These are phyloP conservation scores for Subanguina moxae DNA, from an alignment of 1,140 invertebrate genomes.

Conservation along the genomic window DNA sequence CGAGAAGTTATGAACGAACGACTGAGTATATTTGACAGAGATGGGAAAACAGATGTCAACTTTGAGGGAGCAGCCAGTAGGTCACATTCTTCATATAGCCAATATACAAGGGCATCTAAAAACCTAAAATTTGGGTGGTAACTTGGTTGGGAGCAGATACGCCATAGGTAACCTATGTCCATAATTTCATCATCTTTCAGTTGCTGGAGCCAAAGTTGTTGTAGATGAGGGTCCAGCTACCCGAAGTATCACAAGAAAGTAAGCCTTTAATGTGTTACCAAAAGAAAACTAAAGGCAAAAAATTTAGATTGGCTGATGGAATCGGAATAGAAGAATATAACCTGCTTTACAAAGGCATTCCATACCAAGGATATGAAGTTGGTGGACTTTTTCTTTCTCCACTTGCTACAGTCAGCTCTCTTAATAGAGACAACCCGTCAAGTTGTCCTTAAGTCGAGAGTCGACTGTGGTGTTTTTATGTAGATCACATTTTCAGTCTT, in stretches of 20 bases:
- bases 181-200: no score
- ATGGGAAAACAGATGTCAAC: conserved; percentile 9
- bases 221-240: conserved; percentile 2
- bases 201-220: conserved; percentile 9
- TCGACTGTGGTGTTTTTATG: no score
- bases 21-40: conserved; percentile 1
- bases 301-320: conserved; percentile 3
- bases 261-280: not conserved
- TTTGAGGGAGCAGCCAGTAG: not conserved
- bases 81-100: no score
- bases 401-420: no score
- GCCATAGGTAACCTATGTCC: no score
- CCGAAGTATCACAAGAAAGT: conserved; percentile 10
- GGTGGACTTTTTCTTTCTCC: no score
- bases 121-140: no score
- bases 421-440: no score
- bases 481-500: not conserved
- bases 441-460: no score
- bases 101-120: no score
- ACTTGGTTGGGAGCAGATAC: no score
- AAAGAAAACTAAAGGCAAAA: no score
- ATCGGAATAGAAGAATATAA: conserved; percentile 3
- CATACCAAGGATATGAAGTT: conserved; percentile 1
- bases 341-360: conserved; percentile 3
- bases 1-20: not conserved